Evolutionary conservation across 1,140 invertebrate species (phyloP).

Genomic region (Drosophila jambulina): DNA sequence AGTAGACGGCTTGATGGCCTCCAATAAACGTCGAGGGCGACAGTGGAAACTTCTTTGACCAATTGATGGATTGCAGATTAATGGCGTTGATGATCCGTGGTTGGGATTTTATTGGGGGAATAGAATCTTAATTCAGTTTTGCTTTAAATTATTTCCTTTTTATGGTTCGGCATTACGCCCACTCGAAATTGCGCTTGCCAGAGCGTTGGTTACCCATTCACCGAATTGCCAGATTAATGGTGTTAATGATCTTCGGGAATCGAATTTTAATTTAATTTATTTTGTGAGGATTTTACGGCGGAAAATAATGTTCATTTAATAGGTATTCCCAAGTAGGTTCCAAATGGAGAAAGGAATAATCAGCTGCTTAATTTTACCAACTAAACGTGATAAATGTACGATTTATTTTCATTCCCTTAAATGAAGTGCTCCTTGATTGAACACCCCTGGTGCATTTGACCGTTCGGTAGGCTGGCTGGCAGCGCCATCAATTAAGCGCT

Average conservation of each 20-base stretch:
- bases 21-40: conserved; percentile 36
- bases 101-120: conserved; percentile 7
- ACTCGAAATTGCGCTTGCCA: conserved; percentile 3
- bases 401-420: conserved; percentile 28
- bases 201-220: conserved; percentile 20
- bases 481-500: conserved; percentile 64
- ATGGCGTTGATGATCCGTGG: conserved; percentile 39
- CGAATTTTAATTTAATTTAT: conserved; percentile 10
- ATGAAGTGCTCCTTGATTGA: conserved; percentile 1
- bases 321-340: background rate
- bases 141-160: conserved; percentile 16
- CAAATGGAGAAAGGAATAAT: background rate
- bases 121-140: conserved; percentile 45
- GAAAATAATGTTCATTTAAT: conserved; percentile 5
- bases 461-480: conserved; percentile 32
- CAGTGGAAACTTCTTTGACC: conserved; percentile 35
- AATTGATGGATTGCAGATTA: conserved; percentile 43
- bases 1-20: conserved; percentile 39
- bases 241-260: conserved; percentile 3
- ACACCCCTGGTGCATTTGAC: conserved; percentile 47
- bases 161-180: conserved; percentile 9
- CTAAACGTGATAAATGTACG: conserved; percentile 1
- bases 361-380: background rate
- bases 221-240: conserved; percentile 20
- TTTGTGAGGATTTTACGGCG: conserved; percentile 1